Base-by-base conservation (phyloP, 2,888 invertebrate species). In the Mechanitis mazaeus region DNA sequence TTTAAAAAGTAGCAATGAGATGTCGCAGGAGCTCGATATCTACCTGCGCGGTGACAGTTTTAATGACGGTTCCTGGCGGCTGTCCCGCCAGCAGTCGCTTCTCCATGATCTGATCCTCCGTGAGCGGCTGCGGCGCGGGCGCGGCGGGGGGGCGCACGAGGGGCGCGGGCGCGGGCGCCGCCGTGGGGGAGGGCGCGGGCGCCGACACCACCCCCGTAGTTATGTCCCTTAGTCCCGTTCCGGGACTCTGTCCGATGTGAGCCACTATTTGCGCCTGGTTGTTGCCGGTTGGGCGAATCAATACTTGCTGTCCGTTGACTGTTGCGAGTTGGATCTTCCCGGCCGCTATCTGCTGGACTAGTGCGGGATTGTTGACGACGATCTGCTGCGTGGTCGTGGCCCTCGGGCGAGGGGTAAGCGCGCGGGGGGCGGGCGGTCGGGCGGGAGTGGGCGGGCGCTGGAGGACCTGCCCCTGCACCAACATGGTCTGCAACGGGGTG, bases 301-400 rank as follows among this genome's bases (percentile, higher is more conserved):
- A 90, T 38, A 96, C 95, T 81, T 96, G 96, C 75, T 96, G 96
- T 0, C 96, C 96, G 78, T 95, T 95, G 35, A 96, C 94, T 0
- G 95, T 95, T 0, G 96, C 95, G 61, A 96, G 91, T 78, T 96
- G 95, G 7, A 96, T 93, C 80, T 96, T 96, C 6, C 96, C 96
- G 20, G 94, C 92, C 2, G 95, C 95, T 65, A 96, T 90, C 79
- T 96, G 96, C 77, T 95, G 95, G 20, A 95, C 95, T 50, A 96
- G 85, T 28, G 92, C 93, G 3, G 93, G 94, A 79, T 94, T 95
- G 74, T 94, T 95, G 55, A 95, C 94, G 55, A 95, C 93, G 63
- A 95, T 94, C 84, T 95, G 95, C 69, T 92, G 92, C 57, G 91
- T 85, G 64, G 82, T 64, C 31, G 88, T 76, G 31, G 81, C 74